Evolutionary conservation across 2,113 vertebrate genomes (phyloP).

Genomic region (Oryzias celebensis): DNA sequence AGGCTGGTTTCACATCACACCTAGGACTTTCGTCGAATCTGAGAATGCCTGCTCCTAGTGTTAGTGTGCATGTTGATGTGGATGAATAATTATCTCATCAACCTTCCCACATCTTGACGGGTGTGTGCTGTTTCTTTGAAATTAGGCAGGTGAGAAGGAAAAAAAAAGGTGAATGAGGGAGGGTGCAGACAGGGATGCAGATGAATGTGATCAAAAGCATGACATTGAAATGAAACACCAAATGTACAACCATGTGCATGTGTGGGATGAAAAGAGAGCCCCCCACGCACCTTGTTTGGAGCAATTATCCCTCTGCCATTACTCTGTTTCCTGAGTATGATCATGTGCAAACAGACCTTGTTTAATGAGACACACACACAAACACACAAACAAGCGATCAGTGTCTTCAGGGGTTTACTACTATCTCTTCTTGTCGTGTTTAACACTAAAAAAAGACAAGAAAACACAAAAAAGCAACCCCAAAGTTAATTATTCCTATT

Average conservation of each 20-base stretch:
- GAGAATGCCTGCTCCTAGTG: conserved; percentile 33
- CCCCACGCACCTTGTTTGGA: conserved; percentile 33
- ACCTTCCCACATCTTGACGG: conserved; percentile 46
- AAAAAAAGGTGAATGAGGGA: conserved; percentile 2
- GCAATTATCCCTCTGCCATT: conserved; percentile 63
- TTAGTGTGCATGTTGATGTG: conserved; percentile 5
- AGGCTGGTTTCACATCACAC: conserved; percentile 34
- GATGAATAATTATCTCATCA: conserved; percentile 57
- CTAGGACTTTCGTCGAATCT: conserved; percentile 27
- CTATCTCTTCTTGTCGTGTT: conserved; percentile 1
- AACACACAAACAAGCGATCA: conserved; percentile 17
- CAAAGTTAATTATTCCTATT: no score
- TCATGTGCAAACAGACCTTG: conserved; percentile 52
- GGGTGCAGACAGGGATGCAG: conserved; percentile 8
- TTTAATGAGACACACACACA: conserved; percentile 48
- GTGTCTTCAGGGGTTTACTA: conserved; percentile 23
- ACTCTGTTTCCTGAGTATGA: conserved; percentile 56
- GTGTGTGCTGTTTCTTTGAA: conserved; percentile 51
- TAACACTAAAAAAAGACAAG: conserved; percentile 1
- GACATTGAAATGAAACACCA: conserved; percentile 21
- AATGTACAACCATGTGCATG: background rate
- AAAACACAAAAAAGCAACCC: no score
- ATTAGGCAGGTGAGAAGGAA: conserved; percentile 42
- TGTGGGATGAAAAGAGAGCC: background rate
- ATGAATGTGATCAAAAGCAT: conserved; percentile 31